Percentiles rank a stretch among this genome's conserved stretches.
Evolutionary conservation across 1,140 invertebrate genomes (phyloP).

Genomic region (Lerema accius): DNA sequence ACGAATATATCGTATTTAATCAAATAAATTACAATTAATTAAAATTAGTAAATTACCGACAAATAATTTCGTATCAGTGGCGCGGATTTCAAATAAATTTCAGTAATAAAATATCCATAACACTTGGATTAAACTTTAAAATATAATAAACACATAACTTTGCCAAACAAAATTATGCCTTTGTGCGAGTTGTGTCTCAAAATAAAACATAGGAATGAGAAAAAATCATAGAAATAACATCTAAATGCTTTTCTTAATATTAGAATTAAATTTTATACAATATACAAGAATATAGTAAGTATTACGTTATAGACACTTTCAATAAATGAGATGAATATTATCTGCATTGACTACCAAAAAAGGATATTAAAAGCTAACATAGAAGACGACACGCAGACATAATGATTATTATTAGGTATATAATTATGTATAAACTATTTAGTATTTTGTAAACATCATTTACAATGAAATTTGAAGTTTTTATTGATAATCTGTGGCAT

Average conservation of each 20-base stretch:
- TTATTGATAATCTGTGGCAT: conserved; percentile 21
- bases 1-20: conserved; percentile 80
- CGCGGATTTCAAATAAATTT: conserved; percentile 55
- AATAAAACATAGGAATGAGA: conserved; percentile 54
- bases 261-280: conserved; percentile 58
- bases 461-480: conserved; percentile 1
- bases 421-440: neutral
- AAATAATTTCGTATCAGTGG: conserved; percentile 68
- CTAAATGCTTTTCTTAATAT: conserved; percentile 61
- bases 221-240: conserved; percentile 48
- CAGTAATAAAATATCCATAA: conserved; percentile 43
- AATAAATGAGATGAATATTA: conserved; percentile 60
- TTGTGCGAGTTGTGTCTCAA: conserved; percentile 61
- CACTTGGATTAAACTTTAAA: conserved; percentile 45
- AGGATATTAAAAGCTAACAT: conserved; percentile 2
- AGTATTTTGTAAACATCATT: neutral
- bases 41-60: conserved; percentile 70
- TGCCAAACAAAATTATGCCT: conserved; percentile 42
- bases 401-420: conserved; percentile 17
- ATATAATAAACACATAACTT: conserved; percentile 35
- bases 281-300: conserved; percentile 78
- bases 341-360: conserved; percentile 35
- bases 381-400: conserved; percentile 16
- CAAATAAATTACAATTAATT: conserved; percentile 77
- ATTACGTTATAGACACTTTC: conserved; percentile 51